Evolutionary conservation across 2,888 invertebrate genomes (phyloP).

Genomic region (Epirrita christyi): DNA sequence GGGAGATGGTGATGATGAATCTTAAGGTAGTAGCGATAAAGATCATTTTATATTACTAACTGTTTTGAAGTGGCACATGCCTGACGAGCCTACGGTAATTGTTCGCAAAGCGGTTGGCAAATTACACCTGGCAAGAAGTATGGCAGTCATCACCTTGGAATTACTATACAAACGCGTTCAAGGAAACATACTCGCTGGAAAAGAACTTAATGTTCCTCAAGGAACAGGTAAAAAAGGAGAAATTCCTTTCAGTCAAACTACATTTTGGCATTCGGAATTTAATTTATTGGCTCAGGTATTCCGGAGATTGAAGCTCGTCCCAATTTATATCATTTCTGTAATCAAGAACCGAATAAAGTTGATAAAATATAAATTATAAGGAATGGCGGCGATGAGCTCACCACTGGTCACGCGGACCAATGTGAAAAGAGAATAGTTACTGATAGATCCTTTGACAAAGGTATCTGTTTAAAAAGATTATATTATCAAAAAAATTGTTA

Average conservation of each 20-base stretch:
- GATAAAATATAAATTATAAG: neutral
- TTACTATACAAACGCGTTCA: constrained; percentile 72
- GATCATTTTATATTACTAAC: too few species aligned
- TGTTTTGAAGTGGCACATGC: too few species aligned
- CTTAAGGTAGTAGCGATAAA: too few species aligned
- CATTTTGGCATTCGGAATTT: constrained; percentile 5
- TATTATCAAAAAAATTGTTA: too few species aligned
- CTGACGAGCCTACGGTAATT: constrained; percentile 62
- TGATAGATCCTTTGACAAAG: too few species aligned
- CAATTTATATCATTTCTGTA: neutral
- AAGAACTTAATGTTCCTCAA: constrained; percentile 4
- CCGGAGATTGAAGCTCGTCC: neutral
- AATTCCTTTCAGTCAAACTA: constrained; percentile 2
- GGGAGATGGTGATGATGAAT: too few species aligned
- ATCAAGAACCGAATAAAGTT: neutral
- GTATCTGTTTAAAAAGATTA: too few species aligned
- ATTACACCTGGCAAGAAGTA: constrained; percentile 75
- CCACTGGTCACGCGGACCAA: too few species aligned
- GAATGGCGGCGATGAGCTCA: too few species aligned
- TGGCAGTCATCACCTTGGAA: constrained; percentile 58
- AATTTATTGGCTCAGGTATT: neutral
- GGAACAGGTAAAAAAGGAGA: neutral
- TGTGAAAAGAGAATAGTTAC: too few species aligned
- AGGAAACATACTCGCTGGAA: constrained; percentile 33
- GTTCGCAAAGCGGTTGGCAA: constrained; percentile 70